phyloP scores from a whole-genome alignment of 37 sponge, comb jelly and placozoan species.

The Lycopodina hypogea region DNA sequence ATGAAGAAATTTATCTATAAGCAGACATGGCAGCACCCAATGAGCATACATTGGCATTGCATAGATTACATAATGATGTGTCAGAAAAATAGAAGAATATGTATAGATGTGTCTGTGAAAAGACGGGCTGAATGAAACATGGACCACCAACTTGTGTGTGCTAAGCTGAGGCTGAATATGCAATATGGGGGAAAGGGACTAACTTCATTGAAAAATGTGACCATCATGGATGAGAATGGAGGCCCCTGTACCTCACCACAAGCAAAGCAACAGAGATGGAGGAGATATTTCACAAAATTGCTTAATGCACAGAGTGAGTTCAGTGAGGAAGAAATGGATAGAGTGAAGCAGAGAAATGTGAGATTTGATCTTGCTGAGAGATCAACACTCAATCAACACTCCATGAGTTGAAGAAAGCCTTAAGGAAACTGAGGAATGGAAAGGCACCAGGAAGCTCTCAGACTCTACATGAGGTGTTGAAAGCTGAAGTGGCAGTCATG shows the following conservation, averaged over 20 bases:
- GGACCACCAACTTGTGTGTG: constrained; percentile 25
- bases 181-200: background rate
- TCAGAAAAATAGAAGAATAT: background rate
- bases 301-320: background rate
- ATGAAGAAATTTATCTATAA: constrained; percentile 27
- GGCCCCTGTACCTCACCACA: too few relatives aligned
- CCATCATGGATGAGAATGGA: too few relatives aligned
- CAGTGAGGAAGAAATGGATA: background rate
- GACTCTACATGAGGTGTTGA: background rate
- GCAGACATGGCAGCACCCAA: constrained; percentile 37
- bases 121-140: constrained; percentile 26
- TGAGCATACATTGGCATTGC: constrained; percentile 17
- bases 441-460: background rate
- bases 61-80: background rate
- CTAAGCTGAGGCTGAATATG: constrained; percentile 4
- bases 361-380: background rate
- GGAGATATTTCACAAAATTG: background rate
- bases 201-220: too few relatives aligned
- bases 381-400: too few relatives aligned
- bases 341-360: too few relatives aligned
- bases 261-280: background rate
- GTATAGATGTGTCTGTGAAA: background rate
- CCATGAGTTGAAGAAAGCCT: background rate
- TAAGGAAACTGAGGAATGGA: background rate
- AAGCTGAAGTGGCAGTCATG: background rate